Conservation (phyloP, 2,113 vertebrate genomes). For the Herpetotheres cachinnans region DNA sequence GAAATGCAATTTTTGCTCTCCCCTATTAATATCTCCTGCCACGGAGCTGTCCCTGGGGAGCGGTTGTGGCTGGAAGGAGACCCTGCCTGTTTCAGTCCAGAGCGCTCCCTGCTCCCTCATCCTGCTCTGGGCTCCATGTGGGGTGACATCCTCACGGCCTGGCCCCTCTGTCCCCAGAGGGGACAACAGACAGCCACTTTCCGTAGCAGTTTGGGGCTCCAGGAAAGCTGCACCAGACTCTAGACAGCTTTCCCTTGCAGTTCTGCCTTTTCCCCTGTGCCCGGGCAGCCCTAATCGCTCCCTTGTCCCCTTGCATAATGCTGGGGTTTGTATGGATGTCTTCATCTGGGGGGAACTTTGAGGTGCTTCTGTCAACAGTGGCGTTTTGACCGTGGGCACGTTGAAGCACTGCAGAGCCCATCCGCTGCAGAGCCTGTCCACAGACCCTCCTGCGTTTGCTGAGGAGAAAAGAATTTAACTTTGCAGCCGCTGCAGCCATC, state of each 20-base stretch:
- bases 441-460: background rate
- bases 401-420: rapidly evolving
- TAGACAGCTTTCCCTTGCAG: background rate
- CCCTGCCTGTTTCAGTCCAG: background rate
- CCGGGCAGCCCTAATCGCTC: background rate
- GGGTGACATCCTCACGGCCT: background rate
- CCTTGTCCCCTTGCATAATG: background rate
- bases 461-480: background rate
- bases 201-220: rapidly evolving
- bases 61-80: background rate
- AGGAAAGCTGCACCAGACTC: background rate
- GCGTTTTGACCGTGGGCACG: background rate
- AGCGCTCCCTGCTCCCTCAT: background rate
- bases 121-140: background rate
- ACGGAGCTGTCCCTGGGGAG: background rate
- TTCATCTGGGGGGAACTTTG: background rate
- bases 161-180: background rate
- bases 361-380: background rate
- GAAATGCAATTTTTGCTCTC: background rate
- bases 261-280: background rate
- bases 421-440: background rate
- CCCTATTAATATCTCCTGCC: constrained; percentile 25
- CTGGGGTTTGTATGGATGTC: rapidly evolving
- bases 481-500: background rate
- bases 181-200: background rate